Evolutionary conservation across 2,888 invertebrate genomes (phyloP), one percentile per base, ranked within the genome.

Genomic region (Chrysodeixis includens): DNA sequence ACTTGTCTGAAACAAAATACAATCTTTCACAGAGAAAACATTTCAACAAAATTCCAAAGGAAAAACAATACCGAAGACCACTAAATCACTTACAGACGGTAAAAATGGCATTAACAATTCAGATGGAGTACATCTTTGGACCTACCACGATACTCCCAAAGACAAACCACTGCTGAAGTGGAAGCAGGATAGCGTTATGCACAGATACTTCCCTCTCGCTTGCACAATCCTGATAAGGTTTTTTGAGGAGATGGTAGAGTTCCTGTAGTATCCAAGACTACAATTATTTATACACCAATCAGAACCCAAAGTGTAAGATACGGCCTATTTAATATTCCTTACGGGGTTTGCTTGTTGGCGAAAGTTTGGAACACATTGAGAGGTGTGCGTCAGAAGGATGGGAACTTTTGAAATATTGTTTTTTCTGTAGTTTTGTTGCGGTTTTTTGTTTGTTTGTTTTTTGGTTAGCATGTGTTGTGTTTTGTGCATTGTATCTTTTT

Each of bases 261-360:
- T 26, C 6, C 26, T 51, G 65, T 59, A 62, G 66, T 56, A 49
- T 49, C 56, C 55, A 66, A 55, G 40, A 54, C 51, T 65, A 69
- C 61, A 67, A 69, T 73, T 79, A 78, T 79, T 67, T 79, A 68
- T 69, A 56, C 71, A 66, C 73, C 78, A 84, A 82, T 83, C 83
- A 84, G 79, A 68, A 59, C 56, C 55, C 69, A 64, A 68, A 75
- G 71, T 76, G 69, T 74, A 68, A 76, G 77, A 76, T 76, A 69
- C 66, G 63, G 55, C 56, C 71, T 77, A 70, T 69, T 84, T 83
- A 83, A 80, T 83, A 83, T 83, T 83, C 83, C 49, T 55, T 55
- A 58, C 76, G 51, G 59, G 57, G 30, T 63, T 66, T 67, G 71
- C 74, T 66, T 72, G 61, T 71, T 72, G 73, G 66, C 46, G 58